phyloP scores from a whole-genome alignment of 2,113 vertebrate genomes.

The Lamprologus tigripictilis region DNA sequence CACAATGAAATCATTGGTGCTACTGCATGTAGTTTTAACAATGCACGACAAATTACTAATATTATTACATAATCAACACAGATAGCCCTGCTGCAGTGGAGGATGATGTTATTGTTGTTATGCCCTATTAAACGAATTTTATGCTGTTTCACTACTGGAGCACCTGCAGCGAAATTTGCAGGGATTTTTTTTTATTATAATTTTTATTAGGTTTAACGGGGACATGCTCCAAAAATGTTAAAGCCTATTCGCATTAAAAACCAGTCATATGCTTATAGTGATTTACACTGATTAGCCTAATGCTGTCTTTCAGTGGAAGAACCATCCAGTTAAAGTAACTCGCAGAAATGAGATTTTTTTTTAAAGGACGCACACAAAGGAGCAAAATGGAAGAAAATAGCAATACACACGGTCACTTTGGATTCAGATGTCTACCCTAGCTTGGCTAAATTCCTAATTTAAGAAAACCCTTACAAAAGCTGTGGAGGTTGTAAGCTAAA shows the following conservation, averaged over 20 bases:
- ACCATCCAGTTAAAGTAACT: background rate
- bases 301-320: background rate
- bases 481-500: background rate
- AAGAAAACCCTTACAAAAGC: background rate
- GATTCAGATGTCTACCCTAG: background rate
- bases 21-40: constrained; percentile 65
- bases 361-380: constrained; percentile 9
- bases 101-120: background rate
- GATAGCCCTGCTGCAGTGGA: constrained; percentile 49
- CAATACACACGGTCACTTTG: background rate
- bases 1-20: constrained; percentile 81
- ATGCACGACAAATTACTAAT: constrained; percentile 44
- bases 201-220: background rate
- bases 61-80: constrained; percentile 67
- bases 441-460: background rate
- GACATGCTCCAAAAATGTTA: background rate
- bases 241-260: background rate
- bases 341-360: background rate
- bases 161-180: background rate
- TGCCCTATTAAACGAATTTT: background rate
- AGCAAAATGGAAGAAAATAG: background rate
- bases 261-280: background rate
- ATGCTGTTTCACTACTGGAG: background rate
- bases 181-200: background rate
- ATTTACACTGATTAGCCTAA: background rate